Evolutionary conservation across 1,140 invertebrate genomes (phyloP).

Genomic region (Cheumatopsyche charites): DNA sequence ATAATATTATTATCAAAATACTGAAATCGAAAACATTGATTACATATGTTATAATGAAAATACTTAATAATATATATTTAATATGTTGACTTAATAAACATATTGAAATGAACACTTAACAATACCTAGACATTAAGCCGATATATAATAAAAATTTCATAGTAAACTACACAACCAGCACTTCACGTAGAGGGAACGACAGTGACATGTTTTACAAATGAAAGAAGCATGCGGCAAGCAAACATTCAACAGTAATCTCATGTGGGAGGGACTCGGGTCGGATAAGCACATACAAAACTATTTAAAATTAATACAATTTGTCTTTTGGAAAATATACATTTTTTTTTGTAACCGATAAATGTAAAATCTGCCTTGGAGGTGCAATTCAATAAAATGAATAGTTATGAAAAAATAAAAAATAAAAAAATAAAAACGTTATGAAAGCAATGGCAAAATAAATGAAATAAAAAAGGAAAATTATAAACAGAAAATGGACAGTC

Average conservation of each 20-base stretch:
- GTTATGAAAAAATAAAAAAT: conserved; percentile 36
- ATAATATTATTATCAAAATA: conserved; percentile 14
- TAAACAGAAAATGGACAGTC: conserved; percentile 47
- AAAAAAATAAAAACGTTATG: conserved; percentile 35
- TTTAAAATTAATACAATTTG: conserved; percentile 45
- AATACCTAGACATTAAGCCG: conserved; percentile 49
- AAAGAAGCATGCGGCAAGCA: conserved; percentile 64
- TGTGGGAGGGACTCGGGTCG: conserved; percentile 45
- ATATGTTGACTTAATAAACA: conserved; percentile 29
- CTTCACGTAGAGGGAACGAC: conserved; percentile 49
- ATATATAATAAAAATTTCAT: conserved; percentile 45
- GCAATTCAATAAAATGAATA: conserved; percentile 41
- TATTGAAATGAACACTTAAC: conserved; percentile 46
- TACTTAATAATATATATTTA: not conserved
- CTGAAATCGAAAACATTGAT: conserved; percentile 27
- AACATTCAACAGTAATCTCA: conserved; percentile 64
- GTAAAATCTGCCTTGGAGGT: conserved; percentile 46
- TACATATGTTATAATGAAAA: conserved; percentile 17
- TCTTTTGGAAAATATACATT: conserved; percentile 36
- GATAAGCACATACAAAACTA: conserved; percentile 47
- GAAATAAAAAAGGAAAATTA: conserved; percentile 42
- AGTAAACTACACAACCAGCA: conserved; percentile 49
- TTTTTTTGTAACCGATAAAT: conserved; percentile 38
- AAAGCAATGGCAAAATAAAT: conserved; percentile 48
- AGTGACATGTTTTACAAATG: conserved; percentile 50